Percentiles rank a stretch among this genome's conserved stretches.
Evolutionary conservation across 2,113 vertebrate genomes (phyloP).

Genomic region (Percopsis transmontana): DNA sequence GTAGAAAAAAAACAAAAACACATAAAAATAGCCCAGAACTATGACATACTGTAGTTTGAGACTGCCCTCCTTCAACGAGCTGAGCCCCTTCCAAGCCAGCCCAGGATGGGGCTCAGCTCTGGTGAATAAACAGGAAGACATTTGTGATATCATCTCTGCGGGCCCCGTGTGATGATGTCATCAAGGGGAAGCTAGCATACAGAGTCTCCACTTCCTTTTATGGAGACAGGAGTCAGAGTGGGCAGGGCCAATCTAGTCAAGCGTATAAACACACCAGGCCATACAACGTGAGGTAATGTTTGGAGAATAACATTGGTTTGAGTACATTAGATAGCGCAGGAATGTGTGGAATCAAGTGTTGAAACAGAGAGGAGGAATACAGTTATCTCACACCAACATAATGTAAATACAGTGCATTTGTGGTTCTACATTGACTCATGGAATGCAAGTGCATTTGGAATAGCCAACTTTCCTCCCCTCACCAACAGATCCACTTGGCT

Average conservation of each 20-base stretch:
- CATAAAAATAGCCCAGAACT: too few species aligned
- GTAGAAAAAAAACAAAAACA: too few species aligned
- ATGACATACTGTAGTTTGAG: too few species aligned
- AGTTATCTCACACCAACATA: neutral
- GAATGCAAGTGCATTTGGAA: too few species aligned
- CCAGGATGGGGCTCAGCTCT: constrained; percentile 31
- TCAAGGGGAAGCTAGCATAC: constrained; percentile 58
- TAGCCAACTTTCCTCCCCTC: neutral
- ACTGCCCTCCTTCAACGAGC: too few species aligned
- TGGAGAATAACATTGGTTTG: constrained; percentile 9
- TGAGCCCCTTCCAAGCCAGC: too few species aligned
- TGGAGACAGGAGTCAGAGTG: constrained; percentile 52
- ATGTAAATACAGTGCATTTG: neutral
- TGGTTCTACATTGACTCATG: neutral
- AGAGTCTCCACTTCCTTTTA: constrained; percentile 67
- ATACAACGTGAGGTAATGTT: constrained; percentile 34
- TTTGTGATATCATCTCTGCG: constrained; percentile 67
- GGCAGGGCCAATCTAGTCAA: constrained; percentile 14
- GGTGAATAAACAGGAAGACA: constrained; percentile 76
- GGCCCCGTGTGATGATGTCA: constrained; percentile 60
- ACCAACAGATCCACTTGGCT: constrained; percentile 28
- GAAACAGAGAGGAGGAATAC: neutral
- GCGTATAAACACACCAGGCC: constrained; percentile 29
- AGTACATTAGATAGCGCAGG: constrained; percentile 15
- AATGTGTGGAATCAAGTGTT: constrained; percentile 25